phyloP scores from a whole-genome alignment of 2,797 vertebrate genomes.

The Macropodus opercularis region DNA sequence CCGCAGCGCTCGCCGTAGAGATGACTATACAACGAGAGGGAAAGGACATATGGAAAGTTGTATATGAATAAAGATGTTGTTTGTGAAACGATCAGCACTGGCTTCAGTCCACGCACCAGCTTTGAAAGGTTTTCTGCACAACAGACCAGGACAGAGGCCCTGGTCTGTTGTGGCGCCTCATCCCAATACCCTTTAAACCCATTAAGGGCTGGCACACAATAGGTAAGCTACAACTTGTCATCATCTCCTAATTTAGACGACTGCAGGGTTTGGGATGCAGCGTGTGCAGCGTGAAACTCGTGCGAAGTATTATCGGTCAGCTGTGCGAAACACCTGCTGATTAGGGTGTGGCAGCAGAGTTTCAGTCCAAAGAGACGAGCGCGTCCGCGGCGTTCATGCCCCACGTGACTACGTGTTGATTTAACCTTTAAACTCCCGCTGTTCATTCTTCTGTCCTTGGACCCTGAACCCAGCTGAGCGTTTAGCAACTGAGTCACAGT shows the following conservation, averaged over 20 bases:
- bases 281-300: background rate
- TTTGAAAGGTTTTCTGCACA: too few relatives aligned
- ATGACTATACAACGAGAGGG: background rate
- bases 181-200: background rate
- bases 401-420: slow-evolving; percentile 31
- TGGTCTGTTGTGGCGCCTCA: background rate
- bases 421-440: slow-evolving; percentile 23
- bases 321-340: slow-evolving; percentile 36
- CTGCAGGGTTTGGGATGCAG: background rate
- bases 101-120: too few relatives aligned
- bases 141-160: background rate
- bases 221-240: background rate
- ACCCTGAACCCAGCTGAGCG: slow-evolving; percentile 60
- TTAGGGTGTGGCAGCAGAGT: background rate
- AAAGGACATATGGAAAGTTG: background rate
- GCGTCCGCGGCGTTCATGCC: slow-evolving; percentile 9
- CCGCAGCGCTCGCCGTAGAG: background rate
- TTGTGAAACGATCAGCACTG: too few relatives aligned
- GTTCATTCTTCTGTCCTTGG: slow-evolving; percentile 38
- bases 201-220: background rate
- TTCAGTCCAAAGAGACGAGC: background rate
- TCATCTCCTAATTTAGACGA: background rate
- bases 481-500: slow-evolving; percentile 52
- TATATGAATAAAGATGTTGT: too few relatives aligned
- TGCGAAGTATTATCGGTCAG: slow-evolving; percentile 11